Evolutionary conservation across 2,888 invertebrate genomes (phyloP).

Genomic region (Tachina lurida): DNA sequence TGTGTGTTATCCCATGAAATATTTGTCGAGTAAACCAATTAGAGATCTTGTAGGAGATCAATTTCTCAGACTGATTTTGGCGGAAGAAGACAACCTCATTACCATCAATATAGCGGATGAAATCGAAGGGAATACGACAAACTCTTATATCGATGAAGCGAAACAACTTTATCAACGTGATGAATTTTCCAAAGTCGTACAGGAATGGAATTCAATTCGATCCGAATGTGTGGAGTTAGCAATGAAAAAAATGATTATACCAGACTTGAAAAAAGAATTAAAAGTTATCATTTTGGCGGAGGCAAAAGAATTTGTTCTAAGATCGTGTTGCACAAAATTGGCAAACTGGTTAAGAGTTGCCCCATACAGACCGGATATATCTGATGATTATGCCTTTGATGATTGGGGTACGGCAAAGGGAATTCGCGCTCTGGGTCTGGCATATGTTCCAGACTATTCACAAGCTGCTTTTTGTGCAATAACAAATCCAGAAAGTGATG

Average conservation of each 20-base stretch:
- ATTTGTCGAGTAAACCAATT: conserved; percentile 95
- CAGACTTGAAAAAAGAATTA: conserved; percentile 94
- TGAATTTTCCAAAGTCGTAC: conserved; percentile 96
- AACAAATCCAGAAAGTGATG: conserved; percentile 94
- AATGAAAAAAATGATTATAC: conserved; percentile 93
- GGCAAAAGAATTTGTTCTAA: conserved; percentile 92
- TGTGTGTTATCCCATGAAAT: conserved; percentile 93
- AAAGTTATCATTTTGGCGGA: conserved; percentile 91
- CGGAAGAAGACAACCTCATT: conserved; percentile 91
- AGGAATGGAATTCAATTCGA: conserved; percentile 97
- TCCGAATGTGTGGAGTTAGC: conserved; percentile 94
- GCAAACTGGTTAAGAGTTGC: conserved; percentile 93
- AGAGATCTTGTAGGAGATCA: conserved; percentile 94
- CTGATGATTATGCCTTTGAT: conserved; percentile 93
- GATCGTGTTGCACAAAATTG: conserved; percentile 92
- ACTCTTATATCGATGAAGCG: conserved; percentile 93
- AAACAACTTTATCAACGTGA: conserved; percentile 89
- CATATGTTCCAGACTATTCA: conserved; percentile 92
- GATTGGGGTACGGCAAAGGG: conserved; percentile 93
- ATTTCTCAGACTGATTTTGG: conserved; percentile 91
- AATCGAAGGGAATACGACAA: conserved; percentile 90
- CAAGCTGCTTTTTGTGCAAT: conserved; percentile 95
- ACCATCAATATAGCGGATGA: conserved; percentile 89
- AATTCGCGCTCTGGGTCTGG: conserved; percentile 92
- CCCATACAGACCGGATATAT: conserved; percentile 88